A percentile compares a stretch with the other conserved stretches of the same genome.
phyloP scores from a whole-genome alignment of 2,797 vertebrate genomes.

The Leontocebus nigricollis region DNA sequence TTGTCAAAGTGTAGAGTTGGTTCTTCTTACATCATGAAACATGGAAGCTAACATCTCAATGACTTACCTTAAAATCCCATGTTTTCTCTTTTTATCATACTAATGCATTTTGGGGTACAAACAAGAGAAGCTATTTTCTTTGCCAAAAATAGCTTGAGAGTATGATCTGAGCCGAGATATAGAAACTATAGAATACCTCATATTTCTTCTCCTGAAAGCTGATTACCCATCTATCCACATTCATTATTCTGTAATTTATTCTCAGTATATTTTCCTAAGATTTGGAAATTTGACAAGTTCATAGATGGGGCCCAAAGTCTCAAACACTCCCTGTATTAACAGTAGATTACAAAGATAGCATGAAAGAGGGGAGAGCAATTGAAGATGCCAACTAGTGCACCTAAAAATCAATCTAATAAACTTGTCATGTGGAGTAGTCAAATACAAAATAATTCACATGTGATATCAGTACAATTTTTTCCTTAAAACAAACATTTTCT shows the following conservation, averaged over 20 bases:
- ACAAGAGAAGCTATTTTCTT: not conserved
- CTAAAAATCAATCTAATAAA: constrained; percentile 5
- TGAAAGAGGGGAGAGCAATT: not conserved
- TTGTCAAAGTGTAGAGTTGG: not conserved
- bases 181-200: not conserved
- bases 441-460: not conserved
- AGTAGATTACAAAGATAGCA: not conserved
- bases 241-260: not conserved
- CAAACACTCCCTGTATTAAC: not conserved
- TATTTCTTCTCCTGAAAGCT: not conserved
- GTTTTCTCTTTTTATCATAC: not conserved
- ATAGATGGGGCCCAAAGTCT: not conserved
- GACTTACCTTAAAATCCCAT: not conserved
- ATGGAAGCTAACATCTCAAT: not conserved
- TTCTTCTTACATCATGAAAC: not conserved
- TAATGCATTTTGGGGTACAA: not conserved
- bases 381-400: not conserved
- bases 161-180: not conserved
- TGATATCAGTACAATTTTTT: not conserved
- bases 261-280: not conserved
- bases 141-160: not conserved
- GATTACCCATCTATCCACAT: not conserved
- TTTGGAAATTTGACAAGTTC: not conserved
- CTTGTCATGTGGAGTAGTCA: not conserved
- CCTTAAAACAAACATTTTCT: not conserved